Evolutionary conservation across 2,888 invertebrate genomes (phyloP), one percentile per base, ranked within the genome.

Genomic region (Lasioglossum lativentre): DNA sequence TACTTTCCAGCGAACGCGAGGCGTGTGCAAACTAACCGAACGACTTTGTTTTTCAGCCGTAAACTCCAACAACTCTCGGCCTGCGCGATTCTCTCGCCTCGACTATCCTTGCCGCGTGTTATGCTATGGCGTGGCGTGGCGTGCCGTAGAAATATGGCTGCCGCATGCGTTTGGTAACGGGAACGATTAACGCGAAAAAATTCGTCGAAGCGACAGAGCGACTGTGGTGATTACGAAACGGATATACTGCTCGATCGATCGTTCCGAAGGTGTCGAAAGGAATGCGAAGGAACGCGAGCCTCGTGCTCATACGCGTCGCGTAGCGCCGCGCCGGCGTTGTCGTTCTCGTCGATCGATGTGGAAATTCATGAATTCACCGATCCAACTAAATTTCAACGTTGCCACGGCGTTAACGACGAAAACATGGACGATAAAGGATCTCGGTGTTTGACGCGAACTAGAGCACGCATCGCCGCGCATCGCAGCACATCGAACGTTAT

Each of bases 1-100:
- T 56, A 80, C 85, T 85, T 85, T 86, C 78, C 76, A 77, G 70
- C 42, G 68, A 40, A 27, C 75, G 74, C 59, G 38, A 40, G 52
- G 19, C 47, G 27, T 16, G 38, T 5, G 16, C 45, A 5, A 66
- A 76, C 66, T 19, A n/a, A 19, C 45, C 23, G 4, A 34, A 3
- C 56, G 34, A 8, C 10, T 74, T 34, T 10, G 52, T 56, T 59
- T 75, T 27, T 30, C 30, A 19, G 1, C 63, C 63, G 63, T 30
- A 63, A 63, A 63, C 30, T 30, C 63, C 8, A 63, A 63, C 8
- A 63, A 63, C 14, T 27, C 27, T 30, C 30, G 63, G 30, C 5
- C 16, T 16, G 30, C 63, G 30, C 63, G 30, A 10, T 16, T 16
- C 30, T 5, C 16, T 4, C 30, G n/a, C 34, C 34, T 12, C 14